Percentiles rank a stretch among this genome's conserved stretches.
phyloP scores from a whole-genome alignment of 2,113 vertebrate species.

The Strix aluco region DNA sequence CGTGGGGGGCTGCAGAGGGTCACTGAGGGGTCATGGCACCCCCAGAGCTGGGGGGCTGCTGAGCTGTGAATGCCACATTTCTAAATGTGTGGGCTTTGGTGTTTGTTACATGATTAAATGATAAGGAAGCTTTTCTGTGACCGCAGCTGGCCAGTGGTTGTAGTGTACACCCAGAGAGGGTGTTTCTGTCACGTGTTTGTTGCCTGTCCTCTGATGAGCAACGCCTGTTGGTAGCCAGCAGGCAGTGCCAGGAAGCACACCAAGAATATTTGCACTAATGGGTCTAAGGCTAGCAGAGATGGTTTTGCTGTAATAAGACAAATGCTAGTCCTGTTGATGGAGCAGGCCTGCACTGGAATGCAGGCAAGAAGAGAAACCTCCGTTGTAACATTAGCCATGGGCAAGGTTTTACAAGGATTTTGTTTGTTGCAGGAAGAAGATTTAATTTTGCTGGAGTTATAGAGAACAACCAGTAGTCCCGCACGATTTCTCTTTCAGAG shows the following conservation, averaged over 20 bases:
- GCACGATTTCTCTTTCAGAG: not conserved
- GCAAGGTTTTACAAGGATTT: not conserved
- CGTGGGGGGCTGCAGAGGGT: fast-evolving
- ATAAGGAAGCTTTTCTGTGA: not conserved
- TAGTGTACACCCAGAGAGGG: not conserved
- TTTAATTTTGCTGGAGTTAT: not conserved
- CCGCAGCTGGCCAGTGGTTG: fast-evolving
- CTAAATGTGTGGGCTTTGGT: not conserved
- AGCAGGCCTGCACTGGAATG: not conserved
- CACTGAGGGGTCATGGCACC: not conserved
- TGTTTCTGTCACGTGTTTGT: not conserved
- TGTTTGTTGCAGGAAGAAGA: not conserved
- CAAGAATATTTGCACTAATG: not conserved
- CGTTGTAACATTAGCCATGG: fast-evolving
- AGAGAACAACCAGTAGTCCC: not conserved
- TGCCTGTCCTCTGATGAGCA: not conserved
- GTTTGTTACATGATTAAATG: not conserved
- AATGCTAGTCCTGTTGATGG: not conserved
- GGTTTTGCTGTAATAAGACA: not conserved
- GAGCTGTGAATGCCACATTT: not conserved
- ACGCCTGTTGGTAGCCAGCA: not conserved
- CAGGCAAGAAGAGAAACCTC: not conserved
- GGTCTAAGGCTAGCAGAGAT: not conserved
- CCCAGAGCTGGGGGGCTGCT: not conserved
- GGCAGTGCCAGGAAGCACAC: not conserved